Percentiles rank a stretch among this genome's conserved stretches.
phyloP scores from a whole-genome alignment of 1,140 invertebrate genomes.

The Heliconius hewitsoni region DNA sequence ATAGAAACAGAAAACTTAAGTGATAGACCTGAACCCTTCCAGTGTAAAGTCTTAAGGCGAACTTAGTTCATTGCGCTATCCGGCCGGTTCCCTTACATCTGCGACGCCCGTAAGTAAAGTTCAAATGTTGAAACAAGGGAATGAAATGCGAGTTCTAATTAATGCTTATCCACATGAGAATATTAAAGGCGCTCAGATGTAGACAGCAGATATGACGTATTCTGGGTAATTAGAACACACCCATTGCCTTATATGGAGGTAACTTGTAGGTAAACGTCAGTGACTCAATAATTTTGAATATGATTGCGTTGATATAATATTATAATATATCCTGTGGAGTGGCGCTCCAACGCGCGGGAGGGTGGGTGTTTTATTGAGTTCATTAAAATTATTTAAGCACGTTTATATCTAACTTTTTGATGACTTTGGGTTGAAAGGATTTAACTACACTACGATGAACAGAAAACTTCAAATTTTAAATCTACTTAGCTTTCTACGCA shows the following conservation, averaged over 20 bases:
- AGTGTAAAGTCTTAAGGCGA: constrained; percentile 38
- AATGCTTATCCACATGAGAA: constrained; percentile 61
- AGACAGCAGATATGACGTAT: constrained; percentile 62
- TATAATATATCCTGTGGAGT: constrained; percentile 7
- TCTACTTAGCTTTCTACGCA: neutral
- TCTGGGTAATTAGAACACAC: constrained; percentile 57
- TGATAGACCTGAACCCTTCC: constrained; percentile 42
- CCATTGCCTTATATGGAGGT: constrained; percentile 28
- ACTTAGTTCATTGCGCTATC: constrained; percentile 45
- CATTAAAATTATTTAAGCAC: constrained; percentile 24
- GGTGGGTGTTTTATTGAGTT: constrained; percentile 27
- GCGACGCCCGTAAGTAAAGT: constrained; percentile 61
- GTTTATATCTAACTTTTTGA: constrained; percentile 19
- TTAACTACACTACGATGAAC: constrained; percentile 2
- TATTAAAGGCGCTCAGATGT: constrained; percentile 58
- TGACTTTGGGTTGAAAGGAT: constrained; percentile 11
- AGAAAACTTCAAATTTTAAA: neutral
- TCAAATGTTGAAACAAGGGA: constrained; percentile 71
- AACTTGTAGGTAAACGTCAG: constrained; percentile 32
- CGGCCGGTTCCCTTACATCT: constrained; percentile 51
- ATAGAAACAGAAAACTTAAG: constrained; percentile 43
- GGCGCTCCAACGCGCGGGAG: constrained; percentile 1
- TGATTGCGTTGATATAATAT: constrained; percentile 35
- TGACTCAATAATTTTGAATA: constrained; percentile 41
- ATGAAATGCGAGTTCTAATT: constrained; percentile 74